Conservation (phyloP, 2,113 vertebrate species). For the Tylochromis polylepis region DNA sequence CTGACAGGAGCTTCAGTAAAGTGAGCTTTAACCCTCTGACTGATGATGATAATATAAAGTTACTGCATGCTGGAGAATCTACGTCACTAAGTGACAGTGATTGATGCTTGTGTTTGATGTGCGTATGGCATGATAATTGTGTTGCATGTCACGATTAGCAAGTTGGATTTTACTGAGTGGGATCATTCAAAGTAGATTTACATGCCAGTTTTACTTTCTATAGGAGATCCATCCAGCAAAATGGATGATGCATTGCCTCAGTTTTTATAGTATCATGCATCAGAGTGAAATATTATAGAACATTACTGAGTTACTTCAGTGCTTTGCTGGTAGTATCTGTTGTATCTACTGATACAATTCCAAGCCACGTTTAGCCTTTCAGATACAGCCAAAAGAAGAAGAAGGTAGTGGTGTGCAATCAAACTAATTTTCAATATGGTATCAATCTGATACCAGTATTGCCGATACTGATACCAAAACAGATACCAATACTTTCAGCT, state of each 20-base stretch:
- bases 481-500: not conserved
- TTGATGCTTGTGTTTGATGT: not conserved
- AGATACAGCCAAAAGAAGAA: not conserved
- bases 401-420: not conserved
- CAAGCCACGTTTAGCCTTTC: not conserved
- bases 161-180: not conserved
- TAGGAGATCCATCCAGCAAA: not conserved
- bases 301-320: not conserved
- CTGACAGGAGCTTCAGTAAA: not conserved
- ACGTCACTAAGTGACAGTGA: not conserved
- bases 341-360: not conserved
- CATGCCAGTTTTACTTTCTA: not conserved
- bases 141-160: not conserved
- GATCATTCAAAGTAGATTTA: not conserved
- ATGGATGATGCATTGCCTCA: not conserved
- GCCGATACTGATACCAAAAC: not conserved
- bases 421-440: not conserved
- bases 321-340: not conserved
- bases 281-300: not conserved
- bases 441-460: not conserved
- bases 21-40: not conserved
- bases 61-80: not conserved
- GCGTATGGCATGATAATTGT: not conserved
- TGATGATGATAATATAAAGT: not conserved
- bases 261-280: not conserved